phyloP scores from a whole-genome alignment of 1,140 invertebrate genomes.

The Sipha flava region DNA sequence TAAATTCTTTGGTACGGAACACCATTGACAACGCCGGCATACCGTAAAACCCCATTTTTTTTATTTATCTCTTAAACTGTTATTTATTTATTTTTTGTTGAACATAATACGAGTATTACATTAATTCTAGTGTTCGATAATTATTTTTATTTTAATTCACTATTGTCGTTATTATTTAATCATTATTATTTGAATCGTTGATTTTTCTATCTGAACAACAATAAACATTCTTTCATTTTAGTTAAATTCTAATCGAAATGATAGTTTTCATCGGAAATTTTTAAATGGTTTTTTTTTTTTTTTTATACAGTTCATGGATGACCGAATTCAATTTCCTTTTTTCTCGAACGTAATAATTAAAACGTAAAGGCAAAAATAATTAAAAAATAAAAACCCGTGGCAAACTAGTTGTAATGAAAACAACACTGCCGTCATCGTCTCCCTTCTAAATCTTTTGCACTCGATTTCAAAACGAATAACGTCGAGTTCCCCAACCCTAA shows the following conservation, averaged over 20 bases:
- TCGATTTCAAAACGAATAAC: background rate
- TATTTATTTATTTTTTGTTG: too few relatives aligned
- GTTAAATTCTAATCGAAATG: background rate
- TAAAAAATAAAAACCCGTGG: background rate
- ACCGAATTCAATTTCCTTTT: constrained; percentile 2
- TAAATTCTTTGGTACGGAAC: too few relatives aligned
- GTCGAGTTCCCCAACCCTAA: background rate
- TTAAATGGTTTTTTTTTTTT: background rate
- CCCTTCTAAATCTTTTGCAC: background rate
- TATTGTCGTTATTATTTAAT: background rate
- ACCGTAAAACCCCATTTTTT: too few relatives aligned
- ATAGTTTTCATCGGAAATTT: background rate
- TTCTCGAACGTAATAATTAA: background rate
- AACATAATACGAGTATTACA: too few relatives aligned
- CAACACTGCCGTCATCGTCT: background rate
- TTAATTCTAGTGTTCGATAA: too few relatives aligned
- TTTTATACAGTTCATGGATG: background rate
- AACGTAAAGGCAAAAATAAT: background rate
- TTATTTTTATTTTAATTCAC: too few relatives aligned
- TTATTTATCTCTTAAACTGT: too few relatives aligned
- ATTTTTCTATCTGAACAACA: background rate
- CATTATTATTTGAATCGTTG: background rate
- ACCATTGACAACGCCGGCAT: too few relatives aligned
- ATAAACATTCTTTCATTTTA: background rate
- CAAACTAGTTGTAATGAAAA: background rate